These are phyloP conservation scores for Thymelicus sylvestris DNA, from an alignment of 2,888 invertebrate genomes.

Conservation along the genomic window DNA sequence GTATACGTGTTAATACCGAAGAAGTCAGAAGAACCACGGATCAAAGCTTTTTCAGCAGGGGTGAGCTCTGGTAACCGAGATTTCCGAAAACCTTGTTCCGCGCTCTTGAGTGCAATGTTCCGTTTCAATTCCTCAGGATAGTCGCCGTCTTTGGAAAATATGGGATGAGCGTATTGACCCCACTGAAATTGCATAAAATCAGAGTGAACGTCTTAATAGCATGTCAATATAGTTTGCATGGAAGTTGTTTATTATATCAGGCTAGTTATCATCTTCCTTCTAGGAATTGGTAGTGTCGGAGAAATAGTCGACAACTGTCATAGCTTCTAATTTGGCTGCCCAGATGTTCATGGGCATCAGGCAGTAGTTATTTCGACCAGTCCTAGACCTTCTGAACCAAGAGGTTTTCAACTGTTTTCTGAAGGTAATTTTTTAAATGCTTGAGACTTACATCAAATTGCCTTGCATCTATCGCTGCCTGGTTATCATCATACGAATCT, in stretches of 20 bases:
- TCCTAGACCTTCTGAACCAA: no score
- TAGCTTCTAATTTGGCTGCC: no score
- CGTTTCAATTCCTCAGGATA: slow-evolving; percentile 75
- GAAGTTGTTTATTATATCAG: no score
- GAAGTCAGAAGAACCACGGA: slow-evolving; percentile 87
- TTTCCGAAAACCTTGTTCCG: slow-evolving; percentile 68
- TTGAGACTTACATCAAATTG: slow-evolving; percentile 78
- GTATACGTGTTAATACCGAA: slow-evolving; percentile 88
- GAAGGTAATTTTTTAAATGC: no score
- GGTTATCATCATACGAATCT: slow-evolving; percentile 70
- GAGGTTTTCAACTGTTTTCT: no score
- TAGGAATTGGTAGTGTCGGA: no score
- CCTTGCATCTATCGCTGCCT: slow-evolving; percentile 79
- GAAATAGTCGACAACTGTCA: no score
- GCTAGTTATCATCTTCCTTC: no score
- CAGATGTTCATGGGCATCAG: no score
- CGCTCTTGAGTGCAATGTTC: slow-evolving; percentile 73
- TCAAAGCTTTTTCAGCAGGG: slow-evolving; percentile 81
- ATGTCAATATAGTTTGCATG: no score
- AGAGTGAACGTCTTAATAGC: no score
- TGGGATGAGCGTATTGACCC: slow-evolving; percentile 73
- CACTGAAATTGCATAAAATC: slow-evolving; percentile 12
- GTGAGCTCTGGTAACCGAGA: slow-evolving; percentile 81
- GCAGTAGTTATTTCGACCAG: no score
- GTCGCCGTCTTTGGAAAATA: slow-evolving; percentile 74